phyloP scores from a whole-genome alignment of 2,113 vertebrate species.

The Abramis brama region DNA sequence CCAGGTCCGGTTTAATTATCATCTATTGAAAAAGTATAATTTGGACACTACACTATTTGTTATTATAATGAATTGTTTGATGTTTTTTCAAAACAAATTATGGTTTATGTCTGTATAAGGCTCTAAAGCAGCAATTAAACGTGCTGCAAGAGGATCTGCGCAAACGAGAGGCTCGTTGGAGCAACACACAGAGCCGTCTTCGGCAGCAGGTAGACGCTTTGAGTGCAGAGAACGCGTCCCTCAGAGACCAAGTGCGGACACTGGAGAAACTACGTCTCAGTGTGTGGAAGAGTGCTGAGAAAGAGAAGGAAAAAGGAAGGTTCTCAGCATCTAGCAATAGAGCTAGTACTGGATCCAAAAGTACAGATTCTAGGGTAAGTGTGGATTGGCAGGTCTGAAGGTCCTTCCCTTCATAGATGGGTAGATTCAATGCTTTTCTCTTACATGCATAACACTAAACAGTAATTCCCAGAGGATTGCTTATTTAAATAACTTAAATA shows the following conservation, averaged over 20 bases:
- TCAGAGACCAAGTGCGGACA: slow-evolving; percentile 83
- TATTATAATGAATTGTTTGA: neutral
- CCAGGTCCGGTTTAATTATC: slow-evolving; percentile 75
- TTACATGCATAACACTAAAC: neutral
- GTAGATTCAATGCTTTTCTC: neutral
- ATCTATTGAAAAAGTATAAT: neutral
- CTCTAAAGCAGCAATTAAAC: slow-evolving; percentile 86
- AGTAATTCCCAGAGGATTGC: neutral
- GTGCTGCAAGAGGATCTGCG: slow-evolving; percentile 89
- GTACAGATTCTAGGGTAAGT: slow-evolving; percentile 54
- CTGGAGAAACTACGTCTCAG: slow-evolving; percentile 89
- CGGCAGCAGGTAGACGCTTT: slow-evolving; percentile 87
- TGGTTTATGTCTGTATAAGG: slow-evolving; percentile 65
- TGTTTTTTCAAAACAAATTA: neutral
- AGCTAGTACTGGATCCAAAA: slow-evolving; percentile 52
- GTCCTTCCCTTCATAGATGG: neutral
- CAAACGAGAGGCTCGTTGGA: slow-evolving; percentile 89
- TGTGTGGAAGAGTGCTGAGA: slow-evolving; percentile 82
- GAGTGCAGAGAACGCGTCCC: slow-evolving; percentile 81
- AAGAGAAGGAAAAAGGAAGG: slow-evolving; percentile 61
- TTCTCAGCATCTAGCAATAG: slow-evolving; percentile 60
- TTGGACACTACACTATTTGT: neutral
- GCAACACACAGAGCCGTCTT: slow-evolving; percentile 81
- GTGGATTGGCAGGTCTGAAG: slow-evolving; percentile 52
- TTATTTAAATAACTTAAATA: neutral